Percentiles rank a stretch among this genome's conserved stretches.
Conservation (phyloP, 2,113 vertebrate genomes). For the Tachysurus fulvidraco region DNA sequence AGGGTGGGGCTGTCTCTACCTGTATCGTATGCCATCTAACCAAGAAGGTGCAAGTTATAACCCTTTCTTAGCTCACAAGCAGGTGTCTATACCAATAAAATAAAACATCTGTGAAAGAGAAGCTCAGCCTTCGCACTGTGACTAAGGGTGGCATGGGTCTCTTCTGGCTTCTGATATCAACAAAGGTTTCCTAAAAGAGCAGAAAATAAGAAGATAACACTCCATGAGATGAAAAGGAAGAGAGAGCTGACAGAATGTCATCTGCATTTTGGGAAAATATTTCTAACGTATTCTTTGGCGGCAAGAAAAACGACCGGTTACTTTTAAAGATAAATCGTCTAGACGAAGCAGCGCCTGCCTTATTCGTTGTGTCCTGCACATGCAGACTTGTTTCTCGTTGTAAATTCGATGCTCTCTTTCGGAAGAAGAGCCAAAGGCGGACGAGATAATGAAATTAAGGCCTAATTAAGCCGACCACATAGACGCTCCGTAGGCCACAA, state of each 20-base stretch:
- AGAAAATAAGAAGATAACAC: not conserved
- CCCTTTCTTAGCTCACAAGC: no score
- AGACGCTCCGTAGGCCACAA: conserved; percentile 5
- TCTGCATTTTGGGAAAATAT: not conserved
- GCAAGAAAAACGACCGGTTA: not conserved
- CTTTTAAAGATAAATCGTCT: not conserved
- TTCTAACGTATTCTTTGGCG: not conserved
- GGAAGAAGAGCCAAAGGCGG: not conserved
- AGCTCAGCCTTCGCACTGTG: no score
- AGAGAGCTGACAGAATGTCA: not conserved
- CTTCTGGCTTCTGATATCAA: not conserved
- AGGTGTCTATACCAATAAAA: no score
- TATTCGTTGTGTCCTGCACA: not conserved
- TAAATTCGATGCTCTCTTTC: not conserved
- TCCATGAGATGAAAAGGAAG: not conserved
- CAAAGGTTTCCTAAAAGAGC: not conserved
- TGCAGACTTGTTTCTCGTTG: not conserved
- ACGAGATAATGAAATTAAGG: conserved; percentile 31
- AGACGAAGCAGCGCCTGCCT: not conserved
- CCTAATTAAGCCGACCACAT: conserved; percentile 11
- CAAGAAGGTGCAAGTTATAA: no score
- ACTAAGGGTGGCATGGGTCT: no score
- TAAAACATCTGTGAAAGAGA: no score
- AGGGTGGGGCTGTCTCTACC: no score
- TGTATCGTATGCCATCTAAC: no score